These are phyloP conservation scores for Falco punctatus DNA, from an alignment of 2,113 vertebrate species.

Conservation along the genomic window DNA sequence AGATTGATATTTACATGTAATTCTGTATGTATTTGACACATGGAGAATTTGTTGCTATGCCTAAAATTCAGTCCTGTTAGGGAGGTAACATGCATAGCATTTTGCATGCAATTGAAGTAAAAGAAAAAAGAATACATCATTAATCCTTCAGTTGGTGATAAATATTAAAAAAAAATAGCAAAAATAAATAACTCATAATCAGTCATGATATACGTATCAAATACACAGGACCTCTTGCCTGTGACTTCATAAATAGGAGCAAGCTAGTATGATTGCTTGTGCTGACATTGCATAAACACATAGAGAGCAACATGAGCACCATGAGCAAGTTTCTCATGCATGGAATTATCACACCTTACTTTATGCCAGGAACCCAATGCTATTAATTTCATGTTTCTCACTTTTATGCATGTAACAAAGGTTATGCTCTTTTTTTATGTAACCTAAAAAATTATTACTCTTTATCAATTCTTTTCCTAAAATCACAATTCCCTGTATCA, in stretches of 20 bases:
- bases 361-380: not conserved
- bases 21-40: not conserved
- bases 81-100: not conserved
- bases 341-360: not conserved
- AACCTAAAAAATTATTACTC: not conserved
- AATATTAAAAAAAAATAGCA: not conserved
- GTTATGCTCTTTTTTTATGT: not conserved
- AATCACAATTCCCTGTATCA: not conserved
- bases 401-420: not conserved
- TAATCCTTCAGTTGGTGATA: not conserved
- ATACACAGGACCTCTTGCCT: not conserved
- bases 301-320: not conserved
- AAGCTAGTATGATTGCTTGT: not conserved
- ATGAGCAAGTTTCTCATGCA: not conserved
- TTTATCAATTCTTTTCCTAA: not conserved
- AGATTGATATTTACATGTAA: not conserved
- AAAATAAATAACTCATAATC: not conserved
- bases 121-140: not conserved
- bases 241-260: not conserved
- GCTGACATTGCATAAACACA: not conserved
- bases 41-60: not conserved
- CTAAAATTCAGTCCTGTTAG: not conserved
- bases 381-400: not conserved
- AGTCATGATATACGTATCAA: not conserved
- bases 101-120: not conserved